These are phyloP conservation scores for Hemicentrotus pulcherrimus DNA, from an alignment of 35 echinoderm and acorn worm genomes.

Conservation along the genomic window DNA sequence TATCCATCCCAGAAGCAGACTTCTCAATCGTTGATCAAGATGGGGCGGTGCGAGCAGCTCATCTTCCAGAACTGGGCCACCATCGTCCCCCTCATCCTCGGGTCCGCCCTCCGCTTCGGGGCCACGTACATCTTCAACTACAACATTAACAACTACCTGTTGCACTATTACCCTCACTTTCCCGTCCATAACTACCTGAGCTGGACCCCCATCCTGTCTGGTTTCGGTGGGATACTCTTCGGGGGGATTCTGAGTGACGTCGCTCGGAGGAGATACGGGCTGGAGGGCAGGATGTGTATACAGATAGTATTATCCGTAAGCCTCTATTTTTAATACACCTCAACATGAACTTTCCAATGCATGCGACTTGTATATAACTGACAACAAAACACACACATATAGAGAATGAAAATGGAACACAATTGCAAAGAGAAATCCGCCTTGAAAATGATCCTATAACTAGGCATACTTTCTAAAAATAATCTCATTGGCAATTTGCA, in stretches of 20 bases:
- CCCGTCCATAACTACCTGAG: conserved; percentile 46
- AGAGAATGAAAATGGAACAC: too few relatives aligned
- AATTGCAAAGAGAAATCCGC: too few relatives aligned
- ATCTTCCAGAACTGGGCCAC: not conserved
- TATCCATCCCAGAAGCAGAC: not conserved
- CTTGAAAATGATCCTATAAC: too few relatives aligned
- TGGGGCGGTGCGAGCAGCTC: conserved; percentile 1
- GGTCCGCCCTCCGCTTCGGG: conserved; percentile 30
- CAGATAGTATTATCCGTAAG: conserved; percentile 39
- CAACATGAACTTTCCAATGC: too few relatives aligned
- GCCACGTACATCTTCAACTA: conserved; percentile 50
- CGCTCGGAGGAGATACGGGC: not conserved
- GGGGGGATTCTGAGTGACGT: conserved; percentile 48
- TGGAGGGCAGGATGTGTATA: conserved; percentile 28
- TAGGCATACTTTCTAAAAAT: too few relatives aligned
- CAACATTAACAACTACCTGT: conserved; percentile 62
- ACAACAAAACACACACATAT: too few relatives aligned
- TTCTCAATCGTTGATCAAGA: not conserved
- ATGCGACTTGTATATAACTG: too few relatives aligned
- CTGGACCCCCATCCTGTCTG: conserved; percentile 47
- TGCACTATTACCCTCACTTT: conserved; percentile 50
- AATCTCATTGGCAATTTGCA: too few relatives aligned
- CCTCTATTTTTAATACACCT: not conserved
- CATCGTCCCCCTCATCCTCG: conserved; percentile 38
- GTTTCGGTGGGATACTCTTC: conserved; percentile 16